Evolutionary conservation across 2,113 vertebrate genomes (phyloP).

Genomic region (Takifugu flavidus): DNA sequence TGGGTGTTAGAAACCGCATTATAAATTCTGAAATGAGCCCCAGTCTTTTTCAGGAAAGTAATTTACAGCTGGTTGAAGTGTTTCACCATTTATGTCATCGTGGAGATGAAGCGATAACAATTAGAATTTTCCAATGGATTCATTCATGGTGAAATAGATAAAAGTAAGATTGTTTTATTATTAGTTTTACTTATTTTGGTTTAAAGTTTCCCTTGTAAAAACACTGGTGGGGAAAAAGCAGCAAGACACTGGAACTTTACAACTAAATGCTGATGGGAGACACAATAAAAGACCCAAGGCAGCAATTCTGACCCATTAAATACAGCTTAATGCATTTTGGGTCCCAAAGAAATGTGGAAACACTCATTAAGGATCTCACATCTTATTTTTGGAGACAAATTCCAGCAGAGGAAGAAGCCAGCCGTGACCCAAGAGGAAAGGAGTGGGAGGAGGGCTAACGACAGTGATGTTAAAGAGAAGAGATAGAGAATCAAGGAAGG

Average conservation of each 20-base stretch:
- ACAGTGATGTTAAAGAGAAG: slow-evolving; percentile 19
- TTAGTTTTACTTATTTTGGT: no score
- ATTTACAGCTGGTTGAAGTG: no score
- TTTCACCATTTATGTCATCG: no score
- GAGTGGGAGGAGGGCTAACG: neutral
- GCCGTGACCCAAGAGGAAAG: slow-evolving; percentile 26
- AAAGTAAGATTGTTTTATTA: no score
- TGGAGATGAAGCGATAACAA: no score
- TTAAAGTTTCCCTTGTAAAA: neutral
- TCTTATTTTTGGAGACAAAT: slow-evolving; percentile 1
- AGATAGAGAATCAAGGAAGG: slow-evolving; percentile 18
- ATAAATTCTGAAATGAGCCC: no score
- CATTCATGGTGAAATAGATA: no score
- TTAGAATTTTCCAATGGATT: no score
- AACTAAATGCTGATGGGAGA: slow-evolving; percentile 4
- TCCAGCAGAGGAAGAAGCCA: neutral
- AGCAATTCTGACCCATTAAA: slow-evolving; percentile 18
- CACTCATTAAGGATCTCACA: slow-evolving; percentile 4
- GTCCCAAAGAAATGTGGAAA: slow-evolving; percentile 12
- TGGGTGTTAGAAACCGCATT: no score
- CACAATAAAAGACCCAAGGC: slow-evolving; percentile 13
- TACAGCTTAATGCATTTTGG: neutral
- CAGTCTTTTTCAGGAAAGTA: no score
- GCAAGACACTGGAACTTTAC: slow-evolving; percentile 24
- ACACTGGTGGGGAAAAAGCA: slow-evolving; percentile 10